phyloP scores from a whole-genome alignment of 2,113 vertebrate genomes.

The Eleginops maclovinus region DNA sequence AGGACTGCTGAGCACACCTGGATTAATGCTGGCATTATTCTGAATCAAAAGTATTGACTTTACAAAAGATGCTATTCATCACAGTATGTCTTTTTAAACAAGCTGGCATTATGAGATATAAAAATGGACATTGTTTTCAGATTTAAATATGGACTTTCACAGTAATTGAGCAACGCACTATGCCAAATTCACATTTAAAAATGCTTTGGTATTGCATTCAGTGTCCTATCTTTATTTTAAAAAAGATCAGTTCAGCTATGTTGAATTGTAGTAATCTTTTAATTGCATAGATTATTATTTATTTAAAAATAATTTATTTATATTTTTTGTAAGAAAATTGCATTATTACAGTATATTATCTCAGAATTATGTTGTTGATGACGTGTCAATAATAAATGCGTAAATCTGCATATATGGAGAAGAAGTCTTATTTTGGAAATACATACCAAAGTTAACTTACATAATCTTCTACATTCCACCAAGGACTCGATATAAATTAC shows the following conservation, averaged over 20 bases:
- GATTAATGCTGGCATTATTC: background rate
- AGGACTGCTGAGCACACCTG: conserved; percentile 7
- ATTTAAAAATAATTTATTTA: too few species aligned
- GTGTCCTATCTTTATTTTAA: background rate
- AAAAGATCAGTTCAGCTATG: background rate
- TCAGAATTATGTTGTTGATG: too few species aligned
- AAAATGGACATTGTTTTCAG: too few species aligned
- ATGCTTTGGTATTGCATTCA: background rate
- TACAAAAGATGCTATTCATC: background rate
- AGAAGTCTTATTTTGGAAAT: too few species aligned
- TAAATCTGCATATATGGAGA: too few species aligned
- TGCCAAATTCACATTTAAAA: conserved; percentile 1
- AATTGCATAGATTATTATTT: background rate
- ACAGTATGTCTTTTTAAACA: background rate
- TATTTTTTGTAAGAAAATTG: too few species aligned
- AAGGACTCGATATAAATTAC: too few species aligned
- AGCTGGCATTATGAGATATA: background rate
- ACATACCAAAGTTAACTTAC: too few species aligned
- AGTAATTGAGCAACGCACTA: background rate
- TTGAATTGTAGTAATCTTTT: background rate
- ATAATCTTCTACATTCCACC: too few species aligned
- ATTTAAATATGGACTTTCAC: background rate
- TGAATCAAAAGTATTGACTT: background rate
- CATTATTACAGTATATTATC: too few species aligned
- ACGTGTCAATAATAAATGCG: too few species aligned